Evolutionary conservation across 2,113 vertebrate genomes (phyloP), one percentile per base, ranked within the genome.

Genomic region (Myotis lucifugus): DNA sequence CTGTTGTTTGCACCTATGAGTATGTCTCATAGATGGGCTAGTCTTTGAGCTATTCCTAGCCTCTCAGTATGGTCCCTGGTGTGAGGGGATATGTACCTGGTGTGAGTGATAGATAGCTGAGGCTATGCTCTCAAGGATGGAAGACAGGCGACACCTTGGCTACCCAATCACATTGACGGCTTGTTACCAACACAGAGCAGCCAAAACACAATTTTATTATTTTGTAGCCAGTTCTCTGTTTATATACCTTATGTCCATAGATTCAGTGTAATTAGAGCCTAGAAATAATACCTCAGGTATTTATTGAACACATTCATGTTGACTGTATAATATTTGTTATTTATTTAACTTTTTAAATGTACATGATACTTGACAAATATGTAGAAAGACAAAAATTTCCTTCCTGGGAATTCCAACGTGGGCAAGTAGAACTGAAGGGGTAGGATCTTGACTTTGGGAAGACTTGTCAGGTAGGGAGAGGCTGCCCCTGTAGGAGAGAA

Each of bases 301-400:
- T 96, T 96, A 88, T 88, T 78, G 82, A 92, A 85, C 78, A 72
- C 56, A 66, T 61, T 95, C 73, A 78, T 74, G 82, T 82, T 78
- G 32, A 87, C 92, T 95, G 17, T 91, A 11, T 42, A 42, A 88
- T 91, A 87, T 94, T 95, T 96, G 78, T 91, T 97, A 96, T 92
- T 96, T 96, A 96, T 93, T 96, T 96, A 96, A 69, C 52, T 94
- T 84, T 92, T 69, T 79, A 79, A 72, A 90, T 88, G 90, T 87
- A 97, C 85, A 93, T 9, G 19, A 81, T 91, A 73, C 91, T 90
- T 92, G 84, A 96, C 87, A 97, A 96, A 94, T 95, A 97, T 95
- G 94, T 69, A 97, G 95, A 95, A 93, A 97, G 95, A 96, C 97
- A 94, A 95, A 94, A 95, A 94, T 94, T 97, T 96, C 88, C 93